Conservation (phyloP, 2,797 vertebrate species). For the Lithobates sylvaticus region DNA sequence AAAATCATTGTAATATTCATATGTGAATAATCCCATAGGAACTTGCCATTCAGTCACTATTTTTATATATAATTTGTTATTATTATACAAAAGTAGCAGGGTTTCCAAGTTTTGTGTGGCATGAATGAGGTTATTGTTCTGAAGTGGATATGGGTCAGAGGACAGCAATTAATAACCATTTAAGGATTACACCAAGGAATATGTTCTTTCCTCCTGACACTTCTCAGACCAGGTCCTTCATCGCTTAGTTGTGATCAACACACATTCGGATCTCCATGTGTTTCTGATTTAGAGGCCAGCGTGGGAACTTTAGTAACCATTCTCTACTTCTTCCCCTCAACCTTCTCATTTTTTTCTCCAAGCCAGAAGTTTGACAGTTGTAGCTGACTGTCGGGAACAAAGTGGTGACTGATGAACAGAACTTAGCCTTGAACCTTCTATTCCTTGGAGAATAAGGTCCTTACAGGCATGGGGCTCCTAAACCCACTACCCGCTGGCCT, state of each 20-base stretch:
- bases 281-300: constrained; percentile 74
- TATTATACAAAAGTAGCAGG: constrained; percentile 44
- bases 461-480: constrained; percentile 68
- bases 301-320: constrained; percentile 66
- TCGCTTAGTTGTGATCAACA: constrained; percentile 70
- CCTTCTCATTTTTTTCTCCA: constrained; percentile 69
- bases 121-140: constrained; percentile 59
- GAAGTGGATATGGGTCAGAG: constrained; percentile 52
- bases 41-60: constrained; percentile 15
- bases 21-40: constrained; percentile 7
- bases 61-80: constrained; percentile 54
- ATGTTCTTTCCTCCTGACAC: constrained; percentile 68
- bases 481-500: constrained; percentile 65
- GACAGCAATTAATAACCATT: constrained; percentile 62
- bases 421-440: constrained; percentile 70
- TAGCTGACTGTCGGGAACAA: constrained; percentile 71
- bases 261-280: constrained; percentile 73
- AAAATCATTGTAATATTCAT: constrained; percentile 34
- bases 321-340: constrained; percentile 49
- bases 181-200: constrained; percentile 60
- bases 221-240: constrained; percentile 63
- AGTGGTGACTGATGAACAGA: constrained; percentile 74
- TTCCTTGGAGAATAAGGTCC: constrained; percentile 65
- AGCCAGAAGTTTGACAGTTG: constrained; percentile 68
- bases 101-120: constrained; percentile 15